Base-by-base conservation (phyloP, 2,797 vertebrate genomes). In the Cirrhinus molitorella region DNA sequence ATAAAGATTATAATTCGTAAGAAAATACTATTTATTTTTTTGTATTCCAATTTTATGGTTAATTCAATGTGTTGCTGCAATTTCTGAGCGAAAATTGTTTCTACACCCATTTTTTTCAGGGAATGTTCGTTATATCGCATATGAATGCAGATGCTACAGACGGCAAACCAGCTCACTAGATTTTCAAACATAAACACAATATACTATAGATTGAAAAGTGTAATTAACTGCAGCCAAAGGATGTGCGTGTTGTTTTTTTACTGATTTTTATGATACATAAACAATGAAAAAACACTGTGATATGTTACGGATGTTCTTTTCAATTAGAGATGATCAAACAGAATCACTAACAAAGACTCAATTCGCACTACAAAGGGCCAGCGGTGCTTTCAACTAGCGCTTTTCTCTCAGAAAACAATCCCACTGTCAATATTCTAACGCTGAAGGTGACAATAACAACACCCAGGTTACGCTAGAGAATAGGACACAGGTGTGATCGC, bases 381-480 rank as follows among this genome's bases (percentile, higher is more conserved):
- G 51, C 23, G 12, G 13, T 43, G 66, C 79, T 70, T 80, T 71
- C 79, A 80, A 45, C 14, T 80, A 16, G 23, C 47, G 3, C 63
- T 67, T 66, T 67, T 63, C 45, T 67, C 5, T 61, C 37, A 19
- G 17, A 79, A 65, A 49, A 80, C 51, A 57, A 80, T 71, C 51
- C 79, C 31, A 68, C 70, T 81, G 31, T 83, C 85, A 79, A 72
- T 45, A 80, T 43, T 79, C 61, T 11, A 57, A 74, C 6, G 16
- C 21, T 57, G 70, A 81, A 68, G 74, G 75, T 88, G 81, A 84
- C 45, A 82, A 84, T 19, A 78, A 68, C 9, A 80, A 57, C 12
- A 17, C 47, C n/a, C 28, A 16, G 57, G 49, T 75, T 72, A 47
- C 47, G 2, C 40, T 65, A 23, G 43, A 59, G 23, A 70, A 83